Base-by-base conservation (phyloP, 2,797 vertebrate genomes). In the Lerista edwardsae region DNA sequence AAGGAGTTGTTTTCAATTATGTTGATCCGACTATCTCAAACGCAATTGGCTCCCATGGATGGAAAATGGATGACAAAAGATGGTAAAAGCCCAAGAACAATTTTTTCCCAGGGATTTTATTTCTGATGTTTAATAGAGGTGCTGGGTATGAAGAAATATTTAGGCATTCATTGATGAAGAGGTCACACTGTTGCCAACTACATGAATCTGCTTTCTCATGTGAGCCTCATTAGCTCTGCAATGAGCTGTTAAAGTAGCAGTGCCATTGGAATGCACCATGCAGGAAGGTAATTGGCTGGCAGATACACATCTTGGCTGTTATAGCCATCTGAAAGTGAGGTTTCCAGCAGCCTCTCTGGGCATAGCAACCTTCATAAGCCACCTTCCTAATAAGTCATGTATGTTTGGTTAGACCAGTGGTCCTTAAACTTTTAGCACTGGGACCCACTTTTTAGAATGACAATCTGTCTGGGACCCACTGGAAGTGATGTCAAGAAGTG, bases 221-320 rank as follows among this genome's bases (percentile, higher is more conserved):
- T 86, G 23, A 69, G 73, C 75, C 39, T 88, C 90, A 92, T 95
- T 94, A 94, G 90, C 10, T 75, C 69, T 87, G 85, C 91, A 94
- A 94, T 80, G 91, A 95, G 77, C 86, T 94, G 77, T 91, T 95
- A 79, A 80, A 93, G 92, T 51, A 91, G 59, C 89, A 82, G 34
- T 65, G 61, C 78, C 73, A 77, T 65, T 88, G 86, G 84, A 90
- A 89, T 86, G 72, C 88, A 79, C 90, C 82, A 86, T 80, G 75
- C 62, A 83, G 82, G 73, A 86, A 31, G 71, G 85, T 94, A 93
- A 94, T 87, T 93, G 79, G 75, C 75, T 93, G 51, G 34, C 41
- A 88, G 86, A 91, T 79, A 80, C 57, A 83, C 80, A 90, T 75
- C 21, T 86, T 87, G 82, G n/a, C 85, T 89, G 36, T 87, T 88